phyloP scores from a whole-genome alignment of 2,797 vertebrate species.

The Takifugu rubripes region DNA sequence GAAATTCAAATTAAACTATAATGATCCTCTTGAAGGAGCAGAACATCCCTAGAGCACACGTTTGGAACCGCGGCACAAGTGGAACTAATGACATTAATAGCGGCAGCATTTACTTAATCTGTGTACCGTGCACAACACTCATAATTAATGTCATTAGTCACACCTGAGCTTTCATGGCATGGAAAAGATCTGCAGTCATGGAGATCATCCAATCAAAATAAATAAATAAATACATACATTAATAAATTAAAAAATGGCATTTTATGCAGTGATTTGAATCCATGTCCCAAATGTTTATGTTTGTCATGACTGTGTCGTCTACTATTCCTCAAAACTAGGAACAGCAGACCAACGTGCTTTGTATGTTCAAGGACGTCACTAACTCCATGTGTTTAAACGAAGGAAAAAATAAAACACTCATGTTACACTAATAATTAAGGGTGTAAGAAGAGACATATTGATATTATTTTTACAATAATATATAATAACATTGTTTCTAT shows the following conservation, averaged over 20 bases:
- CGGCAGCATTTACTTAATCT: not conserved
- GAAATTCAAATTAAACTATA: constrained; percentile 4
- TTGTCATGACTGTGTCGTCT: too few species aligned
- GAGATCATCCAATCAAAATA: not conserved
- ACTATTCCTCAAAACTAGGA: too few species aligned
- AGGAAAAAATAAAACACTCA: constrained; percentile 3
- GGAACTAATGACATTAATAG: constrained; percentile 12
- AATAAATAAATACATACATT: not conserved
- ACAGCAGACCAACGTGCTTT: constrained; percentile 19
- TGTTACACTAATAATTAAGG: not conserved
- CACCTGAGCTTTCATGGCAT: not conserved
- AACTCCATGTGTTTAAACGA: constrained; percentile 11
- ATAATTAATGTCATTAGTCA: not conserved
- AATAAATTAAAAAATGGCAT: not conserved
- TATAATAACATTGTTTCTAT: too few species aligned
- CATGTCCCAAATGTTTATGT: not conserved
- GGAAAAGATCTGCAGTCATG: not conserved
- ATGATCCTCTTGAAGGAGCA: not conserved
- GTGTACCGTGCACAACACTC: not conserved
- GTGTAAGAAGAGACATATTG: not conserved
- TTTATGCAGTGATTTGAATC: not conserved
- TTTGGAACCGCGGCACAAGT: not conserved
- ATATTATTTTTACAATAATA: too few species aligned
- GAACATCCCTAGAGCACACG: not conserved
- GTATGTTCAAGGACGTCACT: constrained; percentile 8